Conservation (phyloP, 2,888 invertebrate species). For the Criorhina ranunculi region DNA sequence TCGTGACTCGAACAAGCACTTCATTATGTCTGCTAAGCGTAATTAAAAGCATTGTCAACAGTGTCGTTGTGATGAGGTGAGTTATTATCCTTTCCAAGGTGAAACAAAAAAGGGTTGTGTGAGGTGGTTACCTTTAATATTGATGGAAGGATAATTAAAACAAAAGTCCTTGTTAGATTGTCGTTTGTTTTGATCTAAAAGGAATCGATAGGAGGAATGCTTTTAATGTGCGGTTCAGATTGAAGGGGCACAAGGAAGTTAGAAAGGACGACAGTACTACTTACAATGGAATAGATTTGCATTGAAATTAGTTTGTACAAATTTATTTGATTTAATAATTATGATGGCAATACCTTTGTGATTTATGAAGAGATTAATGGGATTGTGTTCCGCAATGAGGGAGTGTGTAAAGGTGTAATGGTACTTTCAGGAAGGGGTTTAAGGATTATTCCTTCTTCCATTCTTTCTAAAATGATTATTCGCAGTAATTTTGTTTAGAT, state of each 20-base stretch:
- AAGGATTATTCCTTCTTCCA: too few species aligned
- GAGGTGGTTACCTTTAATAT: constrained; percentile 26
- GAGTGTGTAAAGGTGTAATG: too few species aligned
- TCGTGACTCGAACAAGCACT: constrained; percentile 35
- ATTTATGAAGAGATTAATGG: neutral
- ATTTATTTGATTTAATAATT: neutral
- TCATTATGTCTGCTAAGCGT: constrained; percentile 46
- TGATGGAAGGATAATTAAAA: constrained; percentile 42
- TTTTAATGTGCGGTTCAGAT: neutral
- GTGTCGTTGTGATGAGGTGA: constrained; percentile 39
- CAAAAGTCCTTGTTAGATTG: constrained; percentile 18
- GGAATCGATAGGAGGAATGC: neutral
- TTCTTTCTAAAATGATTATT: too few species aligned
- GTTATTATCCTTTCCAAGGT: constrained; percentile 37
- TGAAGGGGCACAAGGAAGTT: neutral
- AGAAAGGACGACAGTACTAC: neutral
- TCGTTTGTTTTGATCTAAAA: constrained; percentile 5
- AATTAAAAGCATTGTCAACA: constrained; percentile 64
- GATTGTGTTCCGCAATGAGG: neutral
- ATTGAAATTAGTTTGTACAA: neutral
- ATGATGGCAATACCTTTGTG: neutral
- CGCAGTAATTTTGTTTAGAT: too few species aligned
- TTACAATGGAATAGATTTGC: neutral
- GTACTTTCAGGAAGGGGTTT: too few species aligned
- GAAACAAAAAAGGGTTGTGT: neutral